A percentile compares a stretch with the other conserved stretches of the same genome.
Evolutionary conservation across 92 coral and sea anemone species (phyloP).

Genomic region (Siderastrea radians): DNA sequence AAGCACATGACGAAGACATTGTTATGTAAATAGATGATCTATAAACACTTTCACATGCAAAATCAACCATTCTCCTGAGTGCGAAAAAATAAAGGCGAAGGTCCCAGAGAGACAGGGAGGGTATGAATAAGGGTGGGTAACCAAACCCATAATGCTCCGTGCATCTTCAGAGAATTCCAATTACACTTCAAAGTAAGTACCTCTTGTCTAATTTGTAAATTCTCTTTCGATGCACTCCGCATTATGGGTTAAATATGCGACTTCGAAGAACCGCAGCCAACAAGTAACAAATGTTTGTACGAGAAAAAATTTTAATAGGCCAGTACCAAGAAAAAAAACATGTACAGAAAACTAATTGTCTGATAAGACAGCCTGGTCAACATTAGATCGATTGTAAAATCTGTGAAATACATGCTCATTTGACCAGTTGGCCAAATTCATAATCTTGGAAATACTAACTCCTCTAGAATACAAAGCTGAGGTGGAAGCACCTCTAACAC

Average conservation of each 20-base stretch:
- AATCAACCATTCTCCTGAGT: background rate
- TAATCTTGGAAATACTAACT: slow-evolving; percentile 45
- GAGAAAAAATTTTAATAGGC: background rate
- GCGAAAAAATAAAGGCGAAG: no score
- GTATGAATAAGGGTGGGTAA: no score
- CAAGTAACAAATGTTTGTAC: background rate
- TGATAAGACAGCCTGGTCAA: background rate
- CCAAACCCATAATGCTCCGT: slow-evolving; percentile 63
- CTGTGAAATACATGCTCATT: slow-evolving; percentile 52
- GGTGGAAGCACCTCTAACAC: slow-evolving; percentile 70
- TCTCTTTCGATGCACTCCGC: slow-evolving; percentile 76
- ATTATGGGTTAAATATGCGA: slow-evolving; percentile 82
- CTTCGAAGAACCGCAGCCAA: slow-evolving; percentile 73
- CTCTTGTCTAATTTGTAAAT: slow-evolving; percentile 72
- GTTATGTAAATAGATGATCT: no score
- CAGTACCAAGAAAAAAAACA: background rate
- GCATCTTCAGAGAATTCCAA: slow-evolving; percentile 71
- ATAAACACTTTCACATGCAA: background rate
- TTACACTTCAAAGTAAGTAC: slow-evolving; percentile 73
- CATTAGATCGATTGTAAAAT: slow-evolving; percentile 25
- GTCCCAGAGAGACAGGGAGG: no score
- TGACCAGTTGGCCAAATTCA: slow-evolving; percentile 44
- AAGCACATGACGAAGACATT: background rate
- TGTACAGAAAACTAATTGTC: background rate
- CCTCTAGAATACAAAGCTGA: slow-evolving; percentile 36